Base-by-base conservation (phyloP, 2,888 invertebrate species). In the Agonopterix alstromeriana region DNA sequence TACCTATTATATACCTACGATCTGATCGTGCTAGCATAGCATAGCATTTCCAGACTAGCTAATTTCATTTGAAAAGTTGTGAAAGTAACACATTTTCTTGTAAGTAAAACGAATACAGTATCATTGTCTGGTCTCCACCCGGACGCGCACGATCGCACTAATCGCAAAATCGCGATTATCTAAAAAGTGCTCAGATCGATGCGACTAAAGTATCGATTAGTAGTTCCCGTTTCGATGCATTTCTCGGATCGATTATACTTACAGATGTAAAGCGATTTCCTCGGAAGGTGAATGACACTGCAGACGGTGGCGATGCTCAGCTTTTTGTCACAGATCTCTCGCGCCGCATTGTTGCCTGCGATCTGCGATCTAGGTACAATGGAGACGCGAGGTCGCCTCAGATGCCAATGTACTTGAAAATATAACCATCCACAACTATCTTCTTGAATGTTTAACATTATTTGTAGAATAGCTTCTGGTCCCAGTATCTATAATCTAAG, bases 91-190 rank as follows among this genome's bases (percentile, higher is more conserved):
- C 27, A 27, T 27, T 27, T 27, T 27, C 27, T 27, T 27, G 27
- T 27, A 27, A 27, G 27, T 27, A 5, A 5, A 27, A 27, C 27
- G 27, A 7, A 27, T 27, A 27, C 27, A 27, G 27, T 27, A 27
- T 27, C 27, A 27, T 27, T 27, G 27, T 27, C 27, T 47, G 56
- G 55, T 56, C 54, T 58, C 57, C 53, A 50, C 48, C 53, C 55
- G 54, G 56, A 55, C 56, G 54, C 57, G 53, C 57, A 57, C 56
- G 55, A 57, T 50, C 52, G 51, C 54, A 53, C 56, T 52, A 55
- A 59, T 51, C 38, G 51, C 53, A 27, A 27, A 27, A 27, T 27
- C 27, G 27, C 27, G 52, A 56, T 57, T 53, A 53, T 50, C 46
- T 42, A 36, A 46, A 53, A 50, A 54, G 58, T 58, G 57, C 53